Conservation (phyloP, 2,113 vertebrate genomes). For the Corydoras maculifer region DNA sequence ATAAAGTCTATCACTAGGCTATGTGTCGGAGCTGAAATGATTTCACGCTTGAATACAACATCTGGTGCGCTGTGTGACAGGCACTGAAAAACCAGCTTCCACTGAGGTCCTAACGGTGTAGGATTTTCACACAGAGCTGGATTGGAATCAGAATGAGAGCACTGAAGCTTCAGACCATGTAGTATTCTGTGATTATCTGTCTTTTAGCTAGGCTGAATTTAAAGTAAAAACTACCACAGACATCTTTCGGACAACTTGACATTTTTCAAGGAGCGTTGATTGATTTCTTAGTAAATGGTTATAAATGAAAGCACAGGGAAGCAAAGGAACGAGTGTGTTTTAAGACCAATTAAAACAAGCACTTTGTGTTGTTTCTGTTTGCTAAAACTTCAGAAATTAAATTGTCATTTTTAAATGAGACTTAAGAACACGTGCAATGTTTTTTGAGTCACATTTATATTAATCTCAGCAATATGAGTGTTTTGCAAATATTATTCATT, state of each 20-base stretch:
- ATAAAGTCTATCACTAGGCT: slow-evolving; percentile 25
- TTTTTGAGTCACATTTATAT: too few relatives aligned
- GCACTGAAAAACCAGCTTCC: slow-evolving; percentile 24
- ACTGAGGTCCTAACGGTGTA: slow-evolving; percentile 28
- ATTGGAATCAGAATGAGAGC: slow-evolving; percentile 31
- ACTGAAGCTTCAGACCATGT: slow-evolving; percentile 22
- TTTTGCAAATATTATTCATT: too few relatives aligned
- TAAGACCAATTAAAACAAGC: slow-evolving; percentile 3
- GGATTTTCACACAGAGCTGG: slow-evolving; percentile 30
- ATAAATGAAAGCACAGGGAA: slow-evolving; percentile 4
- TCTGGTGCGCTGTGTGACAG: slow-evolving; percentile 37
- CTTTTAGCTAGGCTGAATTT: slow-evolving; percentile 27
- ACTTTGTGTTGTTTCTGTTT: background rate
- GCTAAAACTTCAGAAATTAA: background rate
- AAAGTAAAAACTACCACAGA: slow-evolving; percentile 14
- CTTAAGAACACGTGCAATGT: too few relatives aligned
- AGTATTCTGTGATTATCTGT: slow-evolving; percentile 33
- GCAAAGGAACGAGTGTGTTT: background rate
- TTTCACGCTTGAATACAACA: slow-evolving; percentile 41
- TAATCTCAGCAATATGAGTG: too few relatives aligned
- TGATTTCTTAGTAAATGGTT: slow-evolving; percentile 14
- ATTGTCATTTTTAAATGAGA: too few relatives aligned
- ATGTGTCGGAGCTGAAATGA: slow-evolving; percentile 27
- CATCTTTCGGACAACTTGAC: slow-evolving; percentile 15
- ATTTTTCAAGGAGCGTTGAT: slow-evolving; percentile 7